Conservation (phyloP, 2,113 vertebrate genomes). For the Heterotis niloticus region DNA sequence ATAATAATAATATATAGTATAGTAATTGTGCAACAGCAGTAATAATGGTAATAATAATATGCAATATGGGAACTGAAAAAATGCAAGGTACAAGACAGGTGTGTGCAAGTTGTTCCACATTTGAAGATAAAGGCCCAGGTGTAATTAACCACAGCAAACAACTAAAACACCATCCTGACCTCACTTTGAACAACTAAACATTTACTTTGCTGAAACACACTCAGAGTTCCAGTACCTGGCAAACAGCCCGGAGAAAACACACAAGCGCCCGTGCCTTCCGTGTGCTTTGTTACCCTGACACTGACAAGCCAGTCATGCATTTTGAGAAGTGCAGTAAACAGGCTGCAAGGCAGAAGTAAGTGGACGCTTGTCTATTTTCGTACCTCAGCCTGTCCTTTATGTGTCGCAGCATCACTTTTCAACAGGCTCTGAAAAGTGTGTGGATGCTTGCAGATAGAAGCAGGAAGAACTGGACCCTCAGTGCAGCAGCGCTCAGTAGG, state of each 20-base stretch:
- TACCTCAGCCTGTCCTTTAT: slow-evolving; percentile 17
- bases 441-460: slow-evolving; percentile 17
- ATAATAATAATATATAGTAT: too few species aligned
- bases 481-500: slow-evolving; percentile 31
- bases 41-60: too few species aligned
- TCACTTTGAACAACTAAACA: not conserved
- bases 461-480: slow-evolving; percentile 21
- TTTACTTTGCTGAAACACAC: not conserved
- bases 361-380: not conserved
- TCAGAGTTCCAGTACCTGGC: not conserved
- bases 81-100: too few species aligned
- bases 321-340: slow-evolving; percentile 2
- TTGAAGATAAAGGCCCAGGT: not conserved
- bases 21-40: too few species aligned
- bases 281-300: slow-evolving; percentile 2
- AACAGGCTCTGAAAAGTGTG: not conserved
- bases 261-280: slow-evolving; percentile 14
- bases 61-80: too few species aligned
- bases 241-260: too few species aligned
- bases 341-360: not conserved
- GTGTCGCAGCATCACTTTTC: slow-evolving; percentile 17
- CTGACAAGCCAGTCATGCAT: slow-evolving; percentile 5
- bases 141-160: not conserved
- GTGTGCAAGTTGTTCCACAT: too few species aligned
- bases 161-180: not conserved